Percentiles rank a stretch among this genome's conserved stretches.
Conservation (phyloP, 2,113 vertebrate genomes). For the Corydoras sp. region DNA sequence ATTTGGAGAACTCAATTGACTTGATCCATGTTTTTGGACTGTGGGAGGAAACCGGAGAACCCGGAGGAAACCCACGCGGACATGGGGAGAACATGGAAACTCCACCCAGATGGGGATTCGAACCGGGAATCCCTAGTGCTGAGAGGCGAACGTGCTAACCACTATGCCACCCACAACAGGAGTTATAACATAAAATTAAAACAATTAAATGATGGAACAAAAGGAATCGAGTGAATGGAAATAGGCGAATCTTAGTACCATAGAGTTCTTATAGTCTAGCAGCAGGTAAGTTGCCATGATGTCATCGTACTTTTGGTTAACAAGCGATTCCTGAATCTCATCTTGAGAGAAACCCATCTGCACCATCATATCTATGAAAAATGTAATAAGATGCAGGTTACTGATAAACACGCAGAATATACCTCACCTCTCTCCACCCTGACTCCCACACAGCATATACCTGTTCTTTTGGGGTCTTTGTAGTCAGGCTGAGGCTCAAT, state of each 20-base stretch:
- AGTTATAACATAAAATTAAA: no score
- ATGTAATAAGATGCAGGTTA: not conserved
- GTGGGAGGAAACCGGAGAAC: no score
- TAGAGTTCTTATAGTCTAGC: constrained; percentile 83
- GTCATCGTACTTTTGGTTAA: constrained; percentile 87
- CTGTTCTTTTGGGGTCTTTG: constrained; percentile 86
- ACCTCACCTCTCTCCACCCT: not conserved
- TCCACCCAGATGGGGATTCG: no score
- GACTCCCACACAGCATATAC: constrained; percentile 46
- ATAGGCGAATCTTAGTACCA: constrained; percentile 58
- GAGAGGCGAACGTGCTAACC: no score
- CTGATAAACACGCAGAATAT: constrained; percentile 1
- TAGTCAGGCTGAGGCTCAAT: constrained; percentile 84
- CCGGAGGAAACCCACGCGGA: no score
- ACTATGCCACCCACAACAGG: not conserved
- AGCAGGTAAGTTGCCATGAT: constrained; percentile 90
- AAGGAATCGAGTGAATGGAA: not conserved
- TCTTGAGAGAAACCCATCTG: constrained; percentile 84
- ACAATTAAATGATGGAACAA: no score
- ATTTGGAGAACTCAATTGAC: no score
- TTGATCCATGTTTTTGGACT: no score
- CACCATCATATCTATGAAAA: constrained; percentile 75
- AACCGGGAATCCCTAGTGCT: no score
- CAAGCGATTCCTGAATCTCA: constrained; percentile 83
- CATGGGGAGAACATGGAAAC: no score